Percentiles rank a stretch among this genome's conserved stretches.
phyloP scores from a whole-genome alignment of 2,888 invertebrate genomes.

The Portevinia maculata region DNA sequence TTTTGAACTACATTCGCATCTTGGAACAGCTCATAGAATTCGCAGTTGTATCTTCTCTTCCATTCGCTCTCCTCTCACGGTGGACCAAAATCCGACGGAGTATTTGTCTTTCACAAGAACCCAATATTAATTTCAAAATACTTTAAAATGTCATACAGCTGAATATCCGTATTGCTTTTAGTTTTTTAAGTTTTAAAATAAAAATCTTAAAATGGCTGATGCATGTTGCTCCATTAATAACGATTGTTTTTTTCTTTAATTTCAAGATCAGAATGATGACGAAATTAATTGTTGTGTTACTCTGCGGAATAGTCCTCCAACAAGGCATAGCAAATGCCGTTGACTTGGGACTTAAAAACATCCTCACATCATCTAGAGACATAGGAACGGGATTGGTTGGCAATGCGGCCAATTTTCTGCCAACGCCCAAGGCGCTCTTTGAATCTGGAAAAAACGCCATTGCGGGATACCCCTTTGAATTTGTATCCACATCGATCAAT shows the following conservation, averaged over 20 bases:
- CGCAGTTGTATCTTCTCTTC: no score
- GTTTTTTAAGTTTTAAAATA: no score
- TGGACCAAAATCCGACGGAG: no score
- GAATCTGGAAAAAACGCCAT: slow-evolving; percentile 79
- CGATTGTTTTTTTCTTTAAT: neutral
- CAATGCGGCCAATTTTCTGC: slow-evolving; percentile 66
- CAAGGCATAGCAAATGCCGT: slow-evolving; percentile 32
- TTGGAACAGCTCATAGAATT: no score
- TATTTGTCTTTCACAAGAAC: no score
- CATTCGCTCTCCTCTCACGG: no score
- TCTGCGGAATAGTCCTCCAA: neutral
- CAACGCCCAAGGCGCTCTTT: slow-evolving; percentile 76
- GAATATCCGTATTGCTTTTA: no score
- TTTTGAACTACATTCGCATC: no score
- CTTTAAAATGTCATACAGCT: no score
- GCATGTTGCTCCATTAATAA: no score
- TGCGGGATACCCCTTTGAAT: slow-evolving; percentile 81
- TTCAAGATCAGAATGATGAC: slow-evolving; percentile 7
- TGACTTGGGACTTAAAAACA: slow-evolving; percentile 75
- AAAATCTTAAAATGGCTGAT: no score
- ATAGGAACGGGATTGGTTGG: slow-evolving; percentile 76
- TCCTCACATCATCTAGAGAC: slow-evolving; percentile 75
- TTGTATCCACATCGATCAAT: slow-evolving; percentile 78
- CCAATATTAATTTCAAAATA: no score
- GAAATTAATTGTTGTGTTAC: neutral